Evolutionary conservation across 2,888 invertebrate genomes (phyloP), one percentile per base, ranked within the genome.

Genomic region (Tetramorium bicarinatum): DNA sequence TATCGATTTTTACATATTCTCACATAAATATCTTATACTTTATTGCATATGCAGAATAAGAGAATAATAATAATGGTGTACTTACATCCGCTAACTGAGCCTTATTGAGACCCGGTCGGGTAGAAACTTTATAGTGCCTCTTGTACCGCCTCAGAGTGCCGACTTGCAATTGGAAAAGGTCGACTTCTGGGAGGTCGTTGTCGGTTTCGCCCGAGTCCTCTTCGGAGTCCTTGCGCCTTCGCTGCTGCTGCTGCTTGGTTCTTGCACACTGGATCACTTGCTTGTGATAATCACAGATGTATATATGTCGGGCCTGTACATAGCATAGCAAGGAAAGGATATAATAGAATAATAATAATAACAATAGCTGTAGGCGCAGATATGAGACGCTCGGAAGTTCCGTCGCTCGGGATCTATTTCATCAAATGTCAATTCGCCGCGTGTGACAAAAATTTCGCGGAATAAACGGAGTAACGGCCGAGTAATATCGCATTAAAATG

Each of bases 231-330:
- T 98, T 98, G 87, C 98, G 97, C 91, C 98, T 96, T 34, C 94
- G 93, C 72, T 94, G 94, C 41, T 94, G 94, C 56, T 94, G 94
- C 85, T 99, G 97, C 94, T 99, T 99, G 21, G 98, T 98, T 90
- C 99, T 96, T n/a, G 99, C 98, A 95, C 98, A 98, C 95, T 99
- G 99, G 91, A 99, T 99, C 93, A 99, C 97, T 94, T 97, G 97
- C 95, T 99, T 99, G 95, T 99, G 99, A 93, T 97, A 97, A 94
- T 99, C 99, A 95, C 99, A 99, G 92, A 99, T 99, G 95, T 99
- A 99, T 91, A 98, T 98, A 94, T 99, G 99, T 91, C 98, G 97
- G 56, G 98, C 98, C 98, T 98, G 95, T 62, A 59, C 34, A 47
- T 4, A 44, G 3, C 25, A 76, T 3, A n/a, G 34, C 15, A 71